Evolutionary conservation across 1,140 invertebrate genomes (phyloP), one percentile per base, ranked within the genome.

Genomic region (Eumaeus atala): DNA sequence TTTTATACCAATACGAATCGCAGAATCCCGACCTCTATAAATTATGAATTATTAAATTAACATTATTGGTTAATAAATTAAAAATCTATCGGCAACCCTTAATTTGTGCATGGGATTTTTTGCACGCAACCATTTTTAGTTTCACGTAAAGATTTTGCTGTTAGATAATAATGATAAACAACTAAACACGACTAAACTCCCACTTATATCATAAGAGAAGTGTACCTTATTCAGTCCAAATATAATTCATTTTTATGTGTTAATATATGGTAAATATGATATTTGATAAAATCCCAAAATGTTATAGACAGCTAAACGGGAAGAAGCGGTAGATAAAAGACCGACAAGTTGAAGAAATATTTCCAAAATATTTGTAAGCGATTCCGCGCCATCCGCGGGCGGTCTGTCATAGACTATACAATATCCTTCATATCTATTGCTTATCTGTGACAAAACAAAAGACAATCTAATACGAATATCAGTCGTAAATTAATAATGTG

Each of bases 351-450:
- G 77, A 72, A 79, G 83, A 87, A 87, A 87, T 84, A 87, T 87
- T 87, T 84, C 73, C 74, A 80, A 87, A 87, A 87, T 84, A 87
- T 87, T 87, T 87, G 81, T 86, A 72, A 80, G 79, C 69, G 70
- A 77, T 61, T 67, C 75, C 70, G 71, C 69, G 47, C 58, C 69
- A 66, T 65, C 69, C 70, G 55, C 58, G 67, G 67, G 70, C 64
- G 67, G 54, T 40, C 55, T 42, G 48, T 59, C 58, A 49, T 48
- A 40, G 48, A 55, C 62, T 51, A 57, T 51, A 47, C 28, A 40
- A 50, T 50, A 36, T 40, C 4, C 7, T 28, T n/a, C 38, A 38
- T 40, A 52, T 52, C 40, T 9, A 1, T 9, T 8, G 40, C 12
- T 44, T 44, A 44, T 44, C 40, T 16, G 40, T 44, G 40, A 44